phyloP scores from a whole-genome alignment of 2,113 vertebrate genomes.

The Ammodytes dubius region DNA sequence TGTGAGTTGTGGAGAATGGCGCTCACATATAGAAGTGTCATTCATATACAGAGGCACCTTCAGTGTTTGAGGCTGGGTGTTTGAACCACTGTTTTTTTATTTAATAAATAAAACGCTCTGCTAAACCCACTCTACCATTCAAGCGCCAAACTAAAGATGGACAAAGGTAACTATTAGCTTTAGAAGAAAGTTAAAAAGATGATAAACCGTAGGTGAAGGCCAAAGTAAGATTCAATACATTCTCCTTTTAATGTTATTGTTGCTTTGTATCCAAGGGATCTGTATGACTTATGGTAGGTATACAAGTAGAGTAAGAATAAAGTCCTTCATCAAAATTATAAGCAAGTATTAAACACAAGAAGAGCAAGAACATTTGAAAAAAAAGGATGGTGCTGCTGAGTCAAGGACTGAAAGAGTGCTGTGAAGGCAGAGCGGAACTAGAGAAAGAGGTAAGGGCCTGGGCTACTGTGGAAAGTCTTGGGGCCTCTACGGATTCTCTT shows the following conservation, averaged over 20 bases:
- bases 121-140: background rate
- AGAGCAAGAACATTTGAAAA: too few relatives aligned
- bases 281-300: background rate
- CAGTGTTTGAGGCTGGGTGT: too few relatives aligned
- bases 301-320: background rate
- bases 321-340: background rate
- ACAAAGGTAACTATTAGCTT: background rate
- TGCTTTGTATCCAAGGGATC: background rate
- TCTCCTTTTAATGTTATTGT: background rate
- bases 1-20: too few relatives aligned
- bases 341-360: background rate
- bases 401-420: conserved; percentile 1
- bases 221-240: background rate
- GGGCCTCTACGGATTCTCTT: too few relatives aligned
- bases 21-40: too few relatives aligned
- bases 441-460: background rate
- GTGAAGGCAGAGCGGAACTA: conserved; percentile 1
- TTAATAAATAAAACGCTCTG: too few relatives aligned
- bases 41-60: too few relatives aligned
- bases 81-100: too few relatives aligned
- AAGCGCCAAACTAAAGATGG: background rate
- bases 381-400: conserved; percentile 24
- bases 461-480: conserved; percentile 13
- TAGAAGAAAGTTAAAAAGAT: background rate
- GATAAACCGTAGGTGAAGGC: background rate